A percentile compares a stretch with the other conserved stretches of the same genome.
phyloP scores from a whole-genome alignment of 2,113 vertebrate species.

The Callospermophilus lateralis region DNA sequence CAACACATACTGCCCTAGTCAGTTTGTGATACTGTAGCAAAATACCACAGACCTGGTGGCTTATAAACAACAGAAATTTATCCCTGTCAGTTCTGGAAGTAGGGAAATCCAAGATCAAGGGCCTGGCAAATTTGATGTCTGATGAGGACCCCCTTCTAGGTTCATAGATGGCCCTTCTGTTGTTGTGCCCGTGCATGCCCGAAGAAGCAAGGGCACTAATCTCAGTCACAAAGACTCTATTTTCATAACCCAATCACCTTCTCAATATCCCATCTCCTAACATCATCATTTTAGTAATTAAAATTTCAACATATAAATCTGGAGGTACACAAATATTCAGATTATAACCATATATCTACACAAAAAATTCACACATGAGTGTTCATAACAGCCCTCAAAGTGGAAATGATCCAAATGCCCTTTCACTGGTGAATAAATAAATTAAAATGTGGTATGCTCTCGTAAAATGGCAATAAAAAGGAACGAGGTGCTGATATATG shows the following conservation, averaged over 20 bases:
- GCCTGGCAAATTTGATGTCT: not conserved
- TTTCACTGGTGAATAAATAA: not conserved
- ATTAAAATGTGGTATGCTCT: not conserved
- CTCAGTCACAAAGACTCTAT: not conserved
- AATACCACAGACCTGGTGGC: not conserved
- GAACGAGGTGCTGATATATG: not conserved
- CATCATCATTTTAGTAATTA: not conserved
- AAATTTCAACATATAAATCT: not conserved
- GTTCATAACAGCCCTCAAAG: not conserved
- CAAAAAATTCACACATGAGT: not conserved
- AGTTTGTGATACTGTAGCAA: not conserved
- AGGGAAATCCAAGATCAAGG: not conserved
- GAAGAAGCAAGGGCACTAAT: not conserved
- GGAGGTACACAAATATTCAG: not conserved
- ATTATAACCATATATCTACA: not conserved
- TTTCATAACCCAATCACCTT: not conserved
- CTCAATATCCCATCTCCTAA: not conserved
- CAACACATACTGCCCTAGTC: not conserved
- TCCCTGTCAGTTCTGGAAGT: not conserved
- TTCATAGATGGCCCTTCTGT: not conserved
- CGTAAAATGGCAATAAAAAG: not conserved
- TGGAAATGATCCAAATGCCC: not conserved
- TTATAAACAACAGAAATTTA: not conserved
- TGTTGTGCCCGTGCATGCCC: not conserved
- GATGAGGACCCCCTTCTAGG: not conserved